Conservation (phyloP, 2,797 vertebrate species). For the Enteromius thamalakanensis region DNA sequence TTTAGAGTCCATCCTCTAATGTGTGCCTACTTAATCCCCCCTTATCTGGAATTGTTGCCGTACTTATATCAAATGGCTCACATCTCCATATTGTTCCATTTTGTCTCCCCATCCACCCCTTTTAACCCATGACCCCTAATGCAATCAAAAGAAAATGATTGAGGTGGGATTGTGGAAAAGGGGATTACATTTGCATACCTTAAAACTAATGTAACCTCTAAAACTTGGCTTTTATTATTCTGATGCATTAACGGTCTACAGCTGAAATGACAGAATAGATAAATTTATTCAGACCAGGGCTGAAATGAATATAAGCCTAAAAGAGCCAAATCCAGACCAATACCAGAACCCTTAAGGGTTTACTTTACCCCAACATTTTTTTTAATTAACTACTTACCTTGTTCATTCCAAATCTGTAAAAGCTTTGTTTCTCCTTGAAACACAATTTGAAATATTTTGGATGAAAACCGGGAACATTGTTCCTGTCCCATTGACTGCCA, state of each 20-base stretch:
- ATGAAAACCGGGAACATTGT: too few relatives aligned
- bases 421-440: too few relatives aligned
- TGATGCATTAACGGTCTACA: constrained; percentile 20
- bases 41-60: constrained; percentile 69
- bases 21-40: constrained; percentile 70
- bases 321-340: not conserved
- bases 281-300: not conserved
- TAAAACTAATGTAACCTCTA: constrained; percentile 18
- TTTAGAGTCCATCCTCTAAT: constrained; percentile 69
- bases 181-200: constrained; percentile 33
- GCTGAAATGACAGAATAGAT: not conserved
- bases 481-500: too few relatives aligned
- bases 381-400: too few relatives aligned
- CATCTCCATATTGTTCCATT: constrained; percentile 61
- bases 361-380: too few relatives aligned
- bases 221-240: constrained; percentile 4
- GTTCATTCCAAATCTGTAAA: too few relatives aligned
- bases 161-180: constrained; percentile 65
- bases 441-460: too few relatives aligned
- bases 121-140: constrained; percentile 72
- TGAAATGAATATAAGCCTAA: not conserved
- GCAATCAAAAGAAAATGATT: constrained; percentile 67
- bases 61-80: constrained; percentile 61
- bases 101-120: constrained; percentile 62
- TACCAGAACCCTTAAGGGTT: not conserved